phyloP scores from a whole-genome alignment of 2,113 vertebrate genomes.

The Rhombomys opimus region DNA sequence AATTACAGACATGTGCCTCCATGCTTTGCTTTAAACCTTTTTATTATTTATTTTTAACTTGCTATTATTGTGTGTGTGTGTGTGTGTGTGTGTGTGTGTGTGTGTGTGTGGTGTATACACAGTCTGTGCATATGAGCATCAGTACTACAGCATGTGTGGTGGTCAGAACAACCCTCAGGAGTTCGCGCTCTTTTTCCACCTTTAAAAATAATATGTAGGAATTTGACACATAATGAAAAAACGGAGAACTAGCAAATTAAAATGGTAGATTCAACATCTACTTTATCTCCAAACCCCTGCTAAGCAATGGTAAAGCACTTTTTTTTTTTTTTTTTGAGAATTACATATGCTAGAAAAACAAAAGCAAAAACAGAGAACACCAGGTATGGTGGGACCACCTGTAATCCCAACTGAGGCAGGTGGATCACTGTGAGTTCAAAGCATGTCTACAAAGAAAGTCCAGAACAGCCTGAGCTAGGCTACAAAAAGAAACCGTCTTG shows the following conservation, averaged over 20 bases:
- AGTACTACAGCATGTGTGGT: background rate
- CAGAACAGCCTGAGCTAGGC: no score
- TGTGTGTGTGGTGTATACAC: background rate
- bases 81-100: background rate
- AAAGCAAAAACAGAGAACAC: no score
- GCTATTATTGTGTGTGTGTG: background rate
- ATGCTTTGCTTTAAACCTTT: background rate
- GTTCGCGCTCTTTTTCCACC: background rate
- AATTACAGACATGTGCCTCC: background rate
- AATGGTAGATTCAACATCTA: conserved; percentile 18
- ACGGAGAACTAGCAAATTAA: background rate
- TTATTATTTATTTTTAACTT: background rate
- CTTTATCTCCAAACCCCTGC: background rate
- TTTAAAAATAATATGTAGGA: conserved; percentile 28
- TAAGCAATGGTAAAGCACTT: background rate
- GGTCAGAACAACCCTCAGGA: background rate
- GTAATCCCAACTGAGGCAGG: no score
- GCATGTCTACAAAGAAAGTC: no score
- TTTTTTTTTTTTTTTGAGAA: background rate
- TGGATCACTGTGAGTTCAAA: no score
- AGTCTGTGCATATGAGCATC: background rate
- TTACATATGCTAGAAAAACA: no score
- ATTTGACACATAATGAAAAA: conserved; percentile 44
- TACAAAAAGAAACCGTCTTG: no score
- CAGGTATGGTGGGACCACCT: no score